A percentile compares a stretch with the other conserved stretches of the same genome.
Evolutionary conservation across 2,888 invertebrate genomes (phyloP).

Genomic region (Diogma glabrata): DNA sequence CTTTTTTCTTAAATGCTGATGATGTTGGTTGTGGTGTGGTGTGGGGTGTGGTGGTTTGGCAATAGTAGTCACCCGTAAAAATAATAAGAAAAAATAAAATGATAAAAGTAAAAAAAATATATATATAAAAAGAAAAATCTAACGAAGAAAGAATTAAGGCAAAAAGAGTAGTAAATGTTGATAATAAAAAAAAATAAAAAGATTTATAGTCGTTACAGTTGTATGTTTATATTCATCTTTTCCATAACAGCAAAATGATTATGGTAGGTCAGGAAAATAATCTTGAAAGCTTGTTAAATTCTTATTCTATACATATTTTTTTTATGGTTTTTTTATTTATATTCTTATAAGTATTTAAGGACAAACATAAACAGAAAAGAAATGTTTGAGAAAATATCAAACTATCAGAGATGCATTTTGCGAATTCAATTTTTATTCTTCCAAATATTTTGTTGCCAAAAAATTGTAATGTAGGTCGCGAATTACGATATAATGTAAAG

Average conservation of each 20-base stretch:
- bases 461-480: too few species aligned
- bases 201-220: constrained; percentile 11
- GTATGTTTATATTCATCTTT: constrained; percentile 7
- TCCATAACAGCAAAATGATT: constrained; percentile 10
- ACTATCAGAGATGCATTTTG: too few species aligned
- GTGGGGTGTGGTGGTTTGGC: neutral
- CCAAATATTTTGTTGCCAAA: too few species aligned
- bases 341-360: neutral
- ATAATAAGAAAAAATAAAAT: neutral
- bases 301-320: constrained; percentile 5
- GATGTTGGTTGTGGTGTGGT: neutral
- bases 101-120: constrained; percentile 5
- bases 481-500: too few species aligned
- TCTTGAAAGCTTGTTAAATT: constrained; percentile 10
- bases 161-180: constrained; percentile 9
- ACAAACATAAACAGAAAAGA: too few species aligned
- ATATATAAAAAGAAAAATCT: constrained; percentile 7
- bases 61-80: constrained; percentile 2
- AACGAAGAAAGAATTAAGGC: constrained; percentile 8
- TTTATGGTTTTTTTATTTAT: neutral
- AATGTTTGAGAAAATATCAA: too few species aligned
- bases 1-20: constrained; percentile 4
- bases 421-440: too few species aligned
- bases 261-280: constrained; percentile 9
- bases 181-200: constrained; percentile 11